Evolutionary conservation across 2,888 invertebrate species (phyloP), one percentile per base, ranked within the genome.

Genomic region (Agrotis clavis): DNA sequence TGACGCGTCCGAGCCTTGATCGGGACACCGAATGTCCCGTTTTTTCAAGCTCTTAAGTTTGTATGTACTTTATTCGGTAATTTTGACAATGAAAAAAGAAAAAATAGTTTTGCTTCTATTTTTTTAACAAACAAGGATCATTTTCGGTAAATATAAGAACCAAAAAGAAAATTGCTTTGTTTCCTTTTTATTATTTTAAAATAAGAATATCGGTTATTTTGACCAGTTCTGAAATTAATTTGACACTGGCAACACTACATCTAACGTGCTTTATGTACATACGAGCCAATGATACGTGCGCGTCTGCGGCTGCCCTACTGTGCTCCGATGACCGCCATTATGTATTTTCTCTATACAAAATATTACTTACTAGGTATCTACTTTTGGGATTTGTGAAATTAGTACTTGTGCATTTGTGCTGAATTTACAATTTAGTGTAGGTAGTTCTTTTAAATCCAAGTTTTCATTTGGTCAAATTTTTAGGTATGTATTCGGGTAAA

Each of bases 191-290:
- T 35, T 7, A 35, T 35, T 35, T 35, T 35, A 35, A 35, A 4
- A 35, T 35, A 1, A 7, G 7, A 35, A 35, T 4, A 30, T 30
- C 4, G 5, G 5, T 30, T 30, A 5, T 30, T 30, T 4, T 30
- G 30, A 30, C 5, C 30, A 5, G 30, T 30, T 30, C 30, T 30
- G 30, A 30, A 30, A 30, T 30, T 25, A 25, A 25, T 25, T 25
- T 25, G 25, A 25, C 41, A 41, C 41, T 41, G 41, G 41, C 11
- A 41, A 41, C 41, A 41, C 41, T 41, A 41, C 68, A 81, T 71
- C 74, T 72, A 83, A 83, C 73, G 83, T 81, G 78, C 74, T 61
- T 73, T 74, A 77, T 74, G 66, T 77, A 71, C 65, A 80, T 72
- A 74, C 69, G 81, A 81, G 74, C 72, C 63, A 67, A 77, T 75